Percentiles rank a stretch among this genome's conserved stretches.
These are phyloP conservation scores for Percopsis omiscomaycus DNA, from an alignment of 2,797 vertebrate species.

Conservation along the genomic window DNA sequence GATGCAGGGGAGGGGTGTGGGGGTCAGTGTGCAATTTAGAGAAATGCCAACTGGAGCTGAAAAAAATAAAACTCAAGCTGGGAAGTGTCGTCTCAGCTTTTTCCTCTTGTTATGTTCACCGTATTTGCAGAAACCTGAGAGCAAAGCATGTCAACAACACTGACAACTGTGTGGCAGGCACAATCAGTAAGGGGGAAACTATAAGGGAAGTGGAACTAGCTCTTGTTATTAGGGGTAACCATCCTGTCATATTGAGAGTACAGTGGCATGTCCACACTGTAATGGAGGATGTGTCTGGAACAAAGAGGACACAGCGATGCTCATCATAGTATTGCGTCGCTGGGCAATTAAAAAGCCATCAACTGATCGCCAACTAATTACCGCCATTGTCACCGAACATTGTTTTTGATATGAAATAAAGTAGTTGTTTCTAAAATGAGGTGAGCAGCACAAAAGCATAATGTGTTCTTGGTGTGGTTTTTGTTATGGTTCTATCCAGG, in stretches of 20 bases:
- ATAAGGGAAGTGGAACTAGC: conserved; percentile 27
- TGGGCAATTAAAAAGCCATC: conserved; percentile 73
- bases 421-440: conserved; percentile 64
- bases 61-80: conserved; percentile 36
- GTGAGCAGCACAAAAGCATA: conserved; percentile 47
- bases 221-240: conserved; percentile 39
- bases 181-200: conserved; percentile 45
- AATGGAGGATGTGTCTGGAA: conserved; percentile 52
- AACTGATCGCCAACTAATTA: conserved; percentile 68
- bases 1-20: conserved; percentile 36
- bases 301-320: conserved; percentile 50
- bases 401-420: conserved; percentile 70
- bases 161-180: conserved; percentile 58
- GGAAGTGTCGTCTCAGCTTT: conserved; percentile 50
- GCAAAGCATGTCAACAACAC: conserved; percentile 50
- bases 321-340: conserved; percentile 57
- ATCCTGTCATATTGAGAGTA: conserved; percentile 46
- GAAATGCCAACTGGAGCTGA: conserved; percentile 39
- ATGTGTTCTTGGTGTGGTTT: conserved; percentile 26
- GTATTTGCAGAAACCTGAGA: conserved; percentile 52
- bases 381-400: conserved; percentile 62
- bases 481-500: conserved; percentile 36
- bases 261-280: conserved; percentile 32
- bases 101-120: conserved; percentile 49
- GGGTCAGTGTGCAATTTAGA: conserved; percentile 69